Base-by-base conservation (phyloP, 2,113 vertebrate species). In the Dolichotis patagonum region DNA sequence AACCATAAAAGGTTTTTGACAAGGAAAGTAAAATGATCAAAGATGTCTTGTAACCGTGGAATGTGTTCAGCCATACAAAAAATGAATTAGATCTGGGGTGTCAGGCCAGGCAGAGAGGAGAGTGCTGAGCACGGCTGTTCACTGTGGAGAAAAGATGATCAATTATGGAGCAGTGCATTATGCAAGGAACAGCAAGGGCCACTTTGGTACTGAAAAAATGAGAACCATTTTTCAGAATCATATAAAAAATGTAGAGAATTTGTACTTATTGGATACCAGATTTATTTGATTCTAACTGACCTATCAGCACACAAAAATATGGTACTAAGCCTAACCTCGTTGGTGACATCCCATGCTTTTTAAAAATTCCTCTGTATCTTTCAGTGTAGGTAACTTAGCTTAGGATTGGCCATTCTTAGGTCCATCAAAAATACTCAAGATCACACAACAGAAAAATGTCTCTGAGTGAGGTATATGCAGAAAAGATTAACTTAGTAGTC, bases 21-120 rank as follows among this genome's bases (percentile, higher is more conserved):
- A 92, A 87, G 83, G 81, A 86, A 24, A 96, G 46, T 32, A 89
- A n/a, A 84, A 87, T 93, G 80, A 96, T 90, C 92, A 96, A 97
- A 96, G 97, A 82, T 22, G 38, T 56, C 77, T 85, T 94, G 94
- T 96, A 97, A 95, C 96, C 89, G 56, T 52, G 73, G 75, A 81
- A 81, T 91, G 88, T 93, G 75, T 84, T 90, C 56, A 85, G 26
- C 54, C 91, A 54, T 32, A 82, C 81, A 95, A 83, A 97, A 84
- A 85, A 93, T 81, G 87, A 87, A 90, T 81, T 87, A 85, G 73
- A 95, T 58, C 38, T 6, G 13, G 43, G 28, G 19, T 80, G 22
- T 35, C 24, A 49, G 86, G 62, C 84, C 62, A 91, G 75, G 77
- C 87, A 16, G 71, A 52, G 24, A 83, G 41, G 19, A 52, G 62